These are phyloP conservation scores for Camptogramma bilineatum DNA, from an alignment of 2,888 invertebrate genomes.

Conservation along the genomic window DNA sequence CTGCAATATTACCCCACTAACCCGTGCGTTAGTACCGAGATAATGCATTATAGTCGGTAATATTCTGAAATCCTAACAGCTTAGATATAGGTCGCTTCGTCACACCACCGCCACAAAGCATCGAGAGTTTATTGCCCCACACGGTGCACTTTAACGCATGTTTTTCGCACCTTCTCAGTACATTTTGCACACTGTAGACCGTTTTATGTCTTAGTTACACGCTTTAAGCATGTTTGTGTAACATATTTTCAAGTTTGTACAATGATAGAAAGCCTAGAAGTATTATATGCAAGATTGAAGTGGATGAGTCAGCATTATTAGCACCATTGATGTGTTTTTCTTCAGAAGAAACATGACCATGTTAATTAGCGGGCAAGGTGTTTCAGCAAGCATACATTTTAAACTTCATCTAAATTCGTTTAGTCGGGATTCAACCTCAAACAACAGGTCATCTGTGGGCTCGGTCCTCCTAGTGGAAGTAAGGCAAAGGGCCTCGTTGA, in stretches of 20 bases:
- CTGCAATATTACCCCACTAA: constrained; percentile 1
- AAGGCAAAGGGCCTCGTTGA: too few species aligned
- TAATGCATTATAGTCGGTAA: constrained; percentile 17
- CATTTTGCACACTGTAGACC: constrained; percentile 16
- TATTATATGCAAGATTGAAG: neutral
- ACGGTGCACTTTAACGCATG: constrained; percentile 54
- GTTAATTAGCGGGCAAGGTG: too few species aligned
- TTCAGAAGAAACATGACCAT: too few species aligned
- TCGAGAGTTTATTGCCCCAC: constrained; percentile 68
- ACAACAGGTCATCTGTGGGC: too few species aligned
- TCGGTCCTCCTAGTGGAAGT: too few species aligned
- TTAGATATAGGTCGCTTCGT: constrained; percentile 33
- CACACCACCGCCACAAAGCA: constrained; percentile 38
- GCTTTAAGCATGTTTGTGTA: neutral
- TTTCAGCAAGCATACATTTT: too few species aligned
- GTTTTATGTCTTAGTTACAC: neutral
- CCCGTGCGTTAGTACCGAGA: constrained; percentile 15
- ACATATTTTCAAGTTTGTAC: neutral
- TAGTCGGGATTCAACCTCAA: too few species aligned
- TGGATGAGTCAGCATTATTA: too few species aligned
- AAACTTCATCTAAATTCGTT: too few species aligned
- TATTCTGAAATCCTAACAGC: constrained; percentile 19
- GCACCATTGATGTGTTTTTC: too few species aligned
- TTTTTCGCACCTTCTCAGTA: constrained; percentile 59
- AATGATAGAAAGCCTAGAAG: neutral